Evolutionary conservation across 2,888 invertebrate genomes (phyloP), one percentile per base, ranked within the genome.

Genomic region (Acrobasis consociella): DNA sequence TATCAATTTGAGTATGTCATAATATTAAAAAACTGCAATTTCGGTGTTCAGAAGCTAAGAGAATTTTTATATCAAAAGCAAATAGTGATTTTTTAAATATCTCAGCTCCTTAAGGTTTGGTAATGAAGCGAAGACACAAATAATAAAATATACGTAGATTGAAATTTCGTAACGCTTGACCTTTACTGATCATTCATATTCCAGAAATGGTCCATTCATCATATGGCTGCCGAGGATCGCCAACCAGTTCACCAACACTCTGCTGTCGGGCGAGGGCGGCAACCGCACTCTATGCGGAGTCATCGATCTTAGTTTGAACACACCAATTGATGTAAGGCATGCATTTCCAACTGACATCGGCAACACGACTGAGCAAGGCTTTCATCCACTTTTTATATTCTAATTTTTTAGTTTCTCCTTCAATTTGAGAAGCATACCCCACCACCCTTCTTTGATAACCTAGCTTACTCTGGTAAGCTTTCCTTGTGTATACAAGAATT

Each of bases 201-300:
- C 10, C 72, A 85, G 86, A 59, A 69, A 82, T 0, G 83, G 80
- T 8, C 67, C 85, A 0, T 69, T 75, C 51, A 58, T 65, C 15
- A 63, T 76, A 1, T 77, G 78, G 78, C 63, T 76, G 60, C 76
- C 76, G 37, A 72, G 68, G 0, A 72, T 77, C 0, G 70, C 72
- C 1, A 72, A 76, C 58, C 66, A 72, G 60, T 71, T 75, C 56
- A 67, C 72, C 53, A 67, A 61, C 22, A 65, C 70, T 39, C 50
- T 74, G 38, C 67, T 68, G 39, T 66, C 69, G 0, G 75, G 72
- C 0, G 70, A 73, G n/a, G 71, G 68, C 8, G 38, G 42, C 2
- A 65, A 71, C 17, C 60, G 69, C 46, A 72, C 67, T 1, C 67
- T 76, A 13, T 76, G 76, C 63, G 63, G 67, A 13, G 68, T 75